Evolutionary conservation across 2,888 invertebrate species (phyloP).

Genomic region (Operophtera brumata): DNA sequence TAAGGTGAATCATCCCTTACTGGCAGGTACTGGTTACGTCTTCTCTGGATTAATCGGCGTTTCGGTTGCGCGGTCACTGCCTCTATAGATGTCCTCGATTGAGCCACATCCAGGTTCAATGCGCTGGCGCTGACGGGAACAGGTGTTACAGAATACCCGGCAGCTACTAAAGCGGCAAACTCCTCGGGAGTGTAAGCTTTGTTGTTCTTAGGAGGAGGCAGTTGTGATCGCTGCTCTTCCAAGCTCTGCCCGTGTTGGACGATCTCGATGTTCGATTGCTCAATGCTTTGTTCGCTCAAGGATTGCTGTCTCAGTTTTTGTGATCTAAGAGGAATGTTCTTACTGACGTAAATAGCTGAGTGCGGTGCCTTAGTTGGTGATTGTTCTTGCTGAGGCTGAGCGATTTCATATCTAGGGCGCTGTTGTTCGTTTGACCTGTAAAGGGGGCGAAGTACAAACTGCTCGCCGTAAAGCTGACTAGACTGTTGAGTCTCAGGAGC

Average conservation of each 20-base stretch:
- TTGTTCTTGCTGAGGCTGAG: slow-evolving; percentile 51
- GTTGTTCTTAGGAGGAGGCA: slow-evolving; percentile 75
- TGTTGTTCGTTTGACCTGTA: slow-evolving; percentile 66
- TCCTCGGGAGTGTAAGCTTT: slow-evolving; percentile 78
- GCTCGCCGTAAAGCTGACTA: slow-evolving; percentile 57
- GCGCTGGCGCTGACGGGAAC: slow-evolving; percentile 67
- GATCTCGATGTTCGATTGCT: slow-evolving; percentile 36
- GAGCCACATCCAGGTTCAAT: slow-evolving; percentile 54
- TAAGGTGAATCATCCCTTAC: slow-evolving; percentile 73
- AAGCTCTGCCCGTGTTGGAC: slow-evolving; percentile 60
- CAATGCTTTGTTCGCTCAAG: slow-evolving; percentile 42
- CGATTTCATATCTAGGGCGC: slow-evolving; percentile 56
- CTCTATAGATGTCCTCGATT: slow-evolving; percentile 64
- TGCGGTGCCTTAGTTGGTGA: slow-evolving; percentile 64
- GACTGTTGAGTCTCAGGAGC: slow-evolving; percentile 54
- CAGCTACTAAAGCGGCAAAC: slow-evolving; percentile 72
- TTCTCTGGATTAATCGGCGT: slow-evolving; percentile 48
- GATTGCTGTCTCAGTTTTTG: slow-evolving; percentile 54
- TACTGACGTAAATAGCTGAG: slow-evolving; percentile 70
- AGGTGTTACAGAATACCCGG: slow-evolving; percentile 76
- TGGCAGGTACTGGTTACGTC: slow-evolving; percentile 72
- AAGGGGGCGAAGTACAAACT: slow-evolving; percentile 65
- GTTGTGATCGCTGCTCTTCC: slow-evolving; percentile 64
- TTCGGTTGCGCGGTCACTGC: slow-evolving; percentile 45
- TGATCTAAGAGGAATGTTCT: slow-evolving; percentile 59